Conservation (phyloP, 2,888 invertebrate species). For the Pterostichus niger region DNA sequence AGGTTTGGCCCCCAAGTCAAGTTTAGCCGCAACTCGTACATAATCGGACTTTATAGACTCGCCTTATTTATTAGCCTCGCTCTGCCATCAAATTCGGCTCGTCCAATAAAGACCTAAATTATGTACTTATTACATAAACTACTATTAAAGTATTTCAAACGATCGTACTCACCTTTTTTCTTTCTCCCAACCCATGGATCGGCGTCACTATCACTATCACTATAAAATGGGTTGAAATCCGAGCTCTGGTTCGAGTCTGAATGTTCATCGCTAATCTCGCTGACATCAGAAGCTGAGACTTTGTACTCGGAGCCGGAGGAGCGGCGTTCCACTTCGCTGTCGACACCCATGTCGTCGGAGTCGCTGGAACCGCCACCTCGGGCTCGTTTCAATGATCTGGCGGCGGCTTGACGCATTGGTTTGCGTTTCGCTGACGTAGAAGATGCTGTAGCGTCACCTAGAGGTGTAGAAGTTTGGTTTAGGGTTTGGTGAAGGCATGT, state of each 20-base stretch:
- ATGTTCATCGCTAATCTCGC: slow-evolving; percentile 79
- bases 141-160: no score
- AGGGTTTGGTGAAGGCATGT: no score
- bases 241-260: slow-evolving; percentile 84
- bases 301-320: slow-evolving; percentile 79
- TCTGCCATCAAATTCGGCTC: no score
- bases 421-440: slow-evolving; percentile 79
- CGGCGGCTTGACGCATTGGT: slow-evolving; percentile 81
- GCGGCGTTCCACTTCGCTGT: slow-evolving; percentile 80
- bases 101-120: no score
- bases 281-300: slow-evolving; percentile 75
- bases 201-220: slow-evolving; percentile 89
- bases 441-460: slow-evolving; percentile 5
- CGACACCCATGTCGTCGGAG: slow-evolving; percentile 83
- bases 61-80: no score
- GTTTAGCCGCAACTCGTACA: no score
- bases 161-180: slow-evolving; percentile 72
- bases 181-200: slow-evolving; percentile 79
- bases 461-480: no score
- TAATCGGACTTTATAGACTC: no score
- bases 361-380: slow-evolving; percentile 78
- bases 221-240: slow-evolving; percentile 96
- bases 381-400: slow-evolving; percentile 80
- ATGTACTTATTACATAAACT: no score
- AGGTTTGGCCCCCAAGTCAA: no score